Percentiles rank a stretch among this genome's conserved stretches.
Conservation (phyloP, 2,797 vertebrate genomes). For the Epinephelus awoara region DNA sequence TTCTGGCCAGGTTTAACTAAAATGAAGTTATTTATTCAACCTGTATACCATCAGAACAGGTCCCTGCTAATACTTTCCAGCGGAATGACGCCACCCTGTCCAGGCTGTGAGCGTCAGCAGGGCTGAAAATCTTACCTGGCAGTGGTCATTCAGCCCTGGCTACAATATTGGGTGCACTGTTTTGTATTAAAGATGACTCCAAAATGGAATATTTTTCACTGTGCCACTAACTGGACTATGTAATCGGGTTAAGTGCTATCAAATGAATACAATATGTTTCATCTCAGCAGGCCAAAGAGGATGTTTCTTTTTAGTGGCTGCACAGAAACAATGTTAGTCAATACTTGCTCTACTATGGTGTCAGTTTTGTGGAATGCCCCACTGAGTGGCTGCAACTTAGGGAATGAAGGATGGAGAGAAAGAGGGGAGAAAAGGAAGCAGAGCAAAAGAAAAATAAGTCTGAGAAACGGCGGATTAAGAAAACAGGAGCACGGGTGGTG, state of each 20-base stretch:
- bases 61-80: slow-evolving; percentile 66
- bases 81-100: slow-evolving; percentile 44
- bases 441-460: slow-evolving; percentile 18
- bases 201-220: slow-evolving; percentile 50
- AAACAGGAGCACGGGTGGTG: slow-evolving; percentile 40
- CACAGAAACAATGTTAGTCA: slow-evolving; percentile 19
- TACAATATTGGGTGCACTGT: slow-evolving; percentile 39
- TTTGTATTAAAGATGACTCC: slow-evolving; percentile 64
- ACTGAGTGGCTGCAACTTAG: background rate
- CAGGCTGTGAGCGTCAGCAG: slow-evolving; percentile 45
- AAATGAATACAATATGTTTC: slow-evolving; percentile 54
- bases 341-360: slow-evolving; percentile 17
- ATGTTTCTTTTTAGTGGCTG: slow-evolving; percentile 19
- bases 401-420: slow-evolving; percentile 13
- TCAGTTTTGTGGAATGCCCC: slow-evolving; percentile 2
- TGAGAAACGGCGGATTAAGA: slow-evolving; percentile 38
- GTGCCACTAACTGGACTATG: slow-evolving; percentile 38
- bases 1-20: slow-evolving; percentile 50
- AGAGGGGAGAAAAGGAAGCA: background rate
- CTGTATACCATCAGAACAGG: slow-evolving; percentile 51
- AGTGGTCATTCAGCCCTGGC: slow-evolving; percentile 53
- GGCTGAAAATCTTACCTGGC: slow-evolving; percentile 66
- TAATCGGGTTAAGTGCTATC: slow-evolving; percentile 31
- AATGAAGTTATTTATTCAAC: slow-evolving; percentile 63
- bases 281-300: slow-evolving; percentile 23